Base-by-base conservation (phyloP, 2,797 vertebrate genomes). In the Melanotaenia maccullochi region DNA sequence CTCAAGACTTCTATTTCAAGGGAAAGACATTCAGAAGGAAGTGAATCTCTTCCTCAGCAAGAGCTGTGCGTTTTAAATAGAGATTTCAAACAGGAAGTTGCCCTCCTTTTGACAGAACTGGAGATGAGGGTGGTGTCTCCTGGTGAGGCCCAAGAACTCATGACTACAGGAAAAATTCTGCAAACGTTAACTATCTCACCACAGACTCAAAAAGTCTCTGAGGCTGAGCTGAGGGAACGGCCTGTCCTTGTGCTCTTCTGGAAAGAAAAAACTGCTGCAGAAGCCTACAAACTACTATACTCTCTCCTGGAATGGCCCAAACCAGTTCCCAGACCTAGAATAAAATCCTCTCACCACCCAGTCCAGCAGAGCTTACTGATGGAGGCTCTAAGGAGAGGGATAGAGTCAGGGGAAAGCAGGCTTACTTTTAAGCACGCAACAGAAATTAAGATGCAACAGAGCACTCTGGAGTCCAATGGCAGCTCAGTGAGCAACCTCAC, bases 301-400 rank as follows among this genome's bases (percentile, higher is more conserved):
- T 85, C 76, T 0, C 28, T 81, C 2, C 9, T 90, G 18, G 77
- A 72, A 28, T 74, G 76, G 1, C 61, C 72, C 6, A 84, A 60
- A 63, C 87, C 86, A 0, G 66, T 80, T 42, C 81, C 87, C 60
- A 90, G 73, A 65, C 78, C 89, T 22, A 85, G 89, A 76, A 51
- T 64, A 5, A 88, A 79, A 44, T 66, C 71, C 68, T 63, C 70
- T 22, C 30, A 71, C 35, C 25, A 33, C 38, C 32, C 42, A 1
- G 55, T 25, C 28, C 83, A 73, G 71, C 78, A 71, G 58, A 72
- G 47, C 35, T 57, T 65, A 36, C 79, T 94, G 59, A 16, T 78
- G 44, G 80, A 79, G 54, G 87, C 89, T 49, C 78, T 93, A 44
- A 87, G 68, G 54, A 85, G 81, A 49, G 92, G 91, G n/a, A 68